Base-by-base conservation (phyloP, 2,113 vertebrate species). In the Hyla sarda region DNA sequence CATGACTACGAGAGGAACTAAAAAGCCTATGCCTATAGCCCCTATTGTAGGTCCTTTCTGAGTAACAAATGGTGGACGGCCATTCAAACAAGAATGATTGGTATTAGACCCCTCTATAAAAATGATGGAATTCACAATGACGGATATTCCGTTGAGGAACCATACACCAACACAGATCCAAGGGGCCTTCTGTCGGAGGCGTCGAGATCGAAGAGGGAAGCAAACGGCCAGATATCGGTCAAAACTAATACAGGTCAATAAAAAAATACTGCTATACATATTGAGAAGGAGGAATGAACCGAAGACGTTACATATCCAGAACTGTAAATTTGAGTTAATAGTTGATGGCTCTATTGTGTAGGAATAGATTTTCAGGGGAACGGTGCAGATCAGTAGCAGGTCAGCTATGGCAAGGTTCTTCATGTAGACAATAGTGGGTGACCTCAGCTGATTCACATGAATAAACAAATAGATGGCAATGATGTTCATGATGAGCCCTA, bases 221-320 rank as follows among this genome's bases (percentile, higher is more conserved):
- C 89, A 90, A 84, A 94, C 89, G 0, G 94, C 93, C 82, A 94
- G n/a, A 65, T 90, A 94, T 4, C 93, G 92, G 72, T 95, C 94
- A 10, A 92, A 86, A 88, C 92, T 93, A 52, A 94, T 93, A 87
- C 90, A 92, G 9, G 87, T 91, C 41, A 95, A 91, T 69, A 95
- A 89, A 77, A 94, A 92, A 87, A 95, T 93, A 89, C 94, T 95
- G 10, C 92, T 89, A 0, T 95, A 95, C 93, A 95, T 95, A 90
- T 95, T 95, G 54, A 89, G 89, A 71, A 95, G 90, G 48, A 95
- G 87, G 25, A 93, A 25, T 45, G 92, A 77, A 13, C 92, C 92
- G 0, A 87, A 32, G 21, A 16, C 10, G 0, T 92, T 88, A 8
- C 93, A 94, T 21, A 91, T 28, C 8, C 0, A 2, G 28, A 5